phyloP scores from a whole-genome alignment of 2,113 vertebrate species.

The Oreotrochilus melanogaster region DNA sequence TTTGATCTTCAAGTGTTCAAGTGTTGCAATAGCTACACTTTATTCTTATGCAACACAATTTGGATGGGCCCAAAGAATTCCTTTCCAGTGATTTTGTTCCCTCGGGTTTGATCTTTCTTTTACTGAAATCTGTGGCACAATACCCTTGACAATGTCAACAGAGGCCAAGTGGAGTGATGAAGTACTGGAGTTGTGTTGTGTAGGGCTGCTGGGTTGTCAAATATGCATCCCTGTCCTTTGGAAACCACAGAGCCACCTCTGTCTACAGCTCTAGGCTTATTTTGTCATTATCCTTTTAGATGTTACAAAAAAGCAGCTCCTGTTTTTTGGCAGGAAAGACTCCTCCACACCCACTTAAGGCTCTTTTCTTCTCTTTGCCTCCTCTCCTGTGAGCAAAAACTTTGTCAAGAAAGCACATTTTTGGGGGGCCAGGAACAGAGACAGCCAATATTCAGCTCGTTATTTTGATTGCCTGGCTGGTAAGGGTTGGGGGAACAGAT shows the following conservation, averaged over 20 bases:
- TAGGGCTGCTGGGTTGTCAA: not conserved
- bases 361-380: not conserved
- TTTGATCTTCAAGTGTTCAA: not conserved
- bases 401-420: slow-evolving; percentile 22
- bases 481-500: slow-evolving; percentile 44
- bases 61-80: not conserved
- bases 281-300: not conserved
- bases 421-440: slow-evolving; percentile 42
- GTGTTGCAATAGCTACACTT: not conserved
- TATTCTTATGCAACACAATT: not conserved
- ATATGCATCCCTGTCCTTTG: not conserved
- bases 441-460: slow-evolving; percentile 16
- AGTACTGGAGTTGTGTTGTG: not conserved
- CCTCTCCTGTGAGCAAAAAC: not conserved
- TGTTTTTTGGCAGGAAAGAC: slow-evolving; percentile 22
- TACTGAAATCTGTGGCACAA: not conserved
- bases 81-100: not conserved
- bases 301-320: slow-evolving; percentile 8
- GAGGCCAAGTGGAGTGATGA: not conserved
- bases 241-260: slow-evolving; percentile 26
- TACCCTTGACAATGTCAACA: not conserved
- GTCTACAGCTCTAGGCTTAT: not conserved
- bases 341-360: not conserved
- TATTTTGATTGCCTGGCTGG: slow-evolving; percentile 43
- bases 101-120: not conserved